A percentile compares a stretch with the other conserved stretches of the same genome.
phyloP scores from a whole-genome alignment of 2,797 vertebrate genomes.

The Sphenodon punctatus region DNA sequence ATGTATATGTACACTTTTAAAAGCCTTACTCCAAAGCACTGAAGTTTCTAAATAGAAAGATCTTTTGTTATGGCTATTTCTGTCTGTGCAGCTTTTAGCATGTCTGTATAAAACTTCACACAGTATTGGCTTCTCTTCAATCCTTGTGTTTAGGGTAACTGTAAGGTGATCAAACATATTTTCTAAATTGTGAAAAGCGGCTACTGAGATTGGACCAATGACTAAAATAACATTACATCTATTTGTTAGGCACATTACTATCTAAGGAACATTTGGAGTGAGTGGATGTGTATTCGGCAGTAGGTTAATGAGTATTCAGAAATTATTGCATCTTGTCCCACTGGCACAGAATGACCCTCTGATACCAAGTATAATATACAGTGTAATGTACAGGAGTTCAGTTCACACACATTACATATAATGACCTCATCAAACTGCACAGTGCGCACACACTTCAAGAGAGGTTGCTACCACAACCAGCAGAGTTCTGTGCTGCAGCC shows the following conservation, averaged over 20 bases:
- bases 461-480: no score
- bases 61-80: not conserved
- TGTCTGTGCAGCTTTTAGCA: not conserved
- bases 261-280: slow-evolving; percentile 9
- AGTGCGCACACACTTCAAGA: no score
- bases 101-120: not conserved
- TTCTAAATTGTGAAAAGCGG: slow-evolving; percentile 14
- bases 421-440: slow-evolving; percentile 10
- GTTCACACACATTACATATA: slow-evolving; percentile 16
- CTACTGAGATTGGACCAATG: slow-evolving; percentile 9
- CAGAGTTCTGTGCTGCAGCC: no score
- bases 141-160: slow-evolving; percentile 27
- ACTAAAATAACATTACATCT: not conserved
- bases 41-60: not conserved
- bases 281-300: no score
- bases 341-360: slow-evolving; percentile 1
- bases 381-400: slow-evolving; percentile 35
- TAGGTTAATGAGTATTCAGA: not conserved
- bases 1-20: not conserved
- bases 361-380: slow-evolving; percentile 10
- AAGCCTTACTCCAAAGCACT: not conserved
- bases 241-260: slow-evolving; percentile 23
- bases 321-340: not conserved
- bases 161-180: slow-evolving; percentile 4
- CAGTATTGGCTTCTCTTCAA: slow-evolving; percentile 29